These are phyloP conservation scores for Chironomus striatipennis DNA, from an alignment of 1,140 invertebrate genomes.

Conservation along the genomic window DNA sequence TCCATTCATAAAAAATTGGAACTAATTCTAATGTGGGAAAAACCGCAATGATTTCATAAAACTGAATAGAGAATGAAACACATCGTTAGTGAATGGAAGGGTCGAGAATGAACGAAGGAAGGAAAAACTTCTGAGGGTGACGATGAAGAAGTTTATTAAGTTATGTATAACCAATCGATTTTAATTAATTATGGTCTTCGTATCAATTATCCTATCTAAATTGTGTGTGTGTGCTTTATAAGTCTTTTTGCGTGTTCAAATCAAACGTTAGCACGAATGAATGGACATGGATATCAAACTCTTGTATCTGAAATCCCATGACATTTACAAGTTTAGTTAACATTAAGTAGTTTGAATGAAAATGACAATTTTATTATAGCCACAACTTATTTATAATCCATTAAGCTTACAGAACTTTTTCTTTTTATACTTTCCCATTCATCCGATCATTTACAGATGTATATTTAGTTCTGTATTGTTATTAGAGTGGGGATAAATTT, in stretches of 20 bases:
- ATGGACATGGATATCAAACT: too few relatives aligned
- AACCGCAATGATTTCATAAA: neutral
- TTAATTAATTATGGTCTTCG: neutral
- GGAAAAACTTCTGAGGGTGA: neutral
- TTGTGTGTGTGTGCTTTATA: neutral
- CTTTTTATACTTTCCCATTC: neutral
- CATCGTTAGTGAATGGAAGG: neutral
- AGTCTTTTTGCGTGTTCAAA: neutral
- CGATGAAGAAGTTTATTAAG: neutral
- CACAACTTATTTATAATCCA: neutral
- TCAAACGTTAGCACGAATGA: neutral
- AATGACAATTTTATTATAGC: constrained; percentile 1
- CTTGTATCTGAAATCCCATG: neutral
- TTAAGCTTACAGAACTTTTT: neutral
- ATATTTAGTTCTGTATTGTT: too few relatives aligned
- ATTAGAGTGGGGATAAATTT: too few relatives aligned
- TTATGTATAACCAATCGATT: neutral
- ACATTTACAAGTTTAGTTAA: neutral
- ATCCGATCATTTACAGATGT: neutral
- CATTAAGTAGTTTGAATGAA: neutral
- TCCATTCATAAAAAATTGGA: neutral
- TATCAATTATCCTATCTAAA: neutral
- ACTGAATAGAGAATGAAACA: neutral
- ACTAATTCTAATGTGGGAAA: neutral
- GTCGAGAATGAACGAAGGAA: neutral